Evolutionary conservation across 2,888 invertebrate species (phyloP).

Genomic region (Oligia fasciuncula): DNA sequence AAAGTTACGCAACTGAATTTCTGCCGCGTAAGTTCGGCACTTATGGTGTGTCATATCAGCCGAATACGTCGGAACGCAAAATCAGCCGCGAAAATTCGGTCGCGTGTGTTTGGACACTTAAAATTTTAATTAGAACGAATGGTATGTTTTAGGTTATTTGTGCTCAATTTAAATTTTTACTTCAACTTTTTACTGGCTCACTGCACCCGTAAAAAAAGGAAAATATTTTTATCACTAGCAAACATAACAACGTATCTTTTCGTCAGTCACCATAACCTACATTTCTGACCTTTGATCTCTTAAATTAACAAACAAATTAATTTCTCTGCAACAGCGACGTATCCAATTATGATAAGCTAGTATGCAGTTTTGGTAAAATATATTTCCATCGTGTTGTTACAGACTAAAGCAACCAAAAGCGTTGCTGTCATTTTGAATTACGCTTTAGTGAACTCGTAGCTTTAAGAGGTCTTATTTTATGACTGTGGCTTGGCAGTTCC

Average conservation of each 20-base stretch:
- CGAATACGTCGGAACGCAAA: too few species aligned
- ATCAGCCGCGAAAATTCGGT: too few species aligned
- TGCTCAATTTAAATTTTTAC: too few species aligned
- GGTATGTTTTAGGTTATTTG: neutral
- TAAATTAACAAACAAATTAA: slow-evolving; percentile 21
- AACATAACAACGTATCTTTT: neutral
- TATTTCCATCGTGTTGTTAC: slow-evolving; percentile 10
- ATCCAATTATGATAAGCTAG: slow-evolving; percentile 29
- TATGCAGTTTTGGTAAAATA: slow-evolving; percentile 30
- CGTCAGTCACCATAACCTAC: neutral
- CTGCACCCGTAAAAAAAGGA: neutral
- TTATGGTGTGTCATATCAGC: too few species aligned
- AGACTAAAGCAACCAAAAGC: neutral
- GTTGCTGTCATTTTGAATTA: slow-evolving; percentile 21
- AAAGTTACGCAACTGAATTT: too few species aligned
- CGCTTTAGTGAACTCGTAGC: slow-evolving; percentile 11
- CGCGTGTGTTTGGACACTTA: too few species aligned
- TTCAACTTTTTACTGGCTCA: neutral
- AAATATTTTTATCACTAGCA: neutral
- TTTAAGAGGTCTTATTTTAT: slow-evolving; percentile 15
- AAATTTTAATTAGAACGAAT: neutral
- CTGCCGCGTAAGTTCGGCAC: too few species aligned
- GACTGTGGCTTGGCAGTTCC: neutral
- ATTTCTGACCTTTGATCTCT: neutral
- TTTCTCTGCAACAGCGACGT: slow-evolving; percentile 12